Percentiles rank a stretch among this genome's conserved stretches.
These are phyloP conservation scores for Mesochorus sp. DNA, from an alignment of 2,888 invertebrate genomes.

Conservation along the genomic window DNA sequence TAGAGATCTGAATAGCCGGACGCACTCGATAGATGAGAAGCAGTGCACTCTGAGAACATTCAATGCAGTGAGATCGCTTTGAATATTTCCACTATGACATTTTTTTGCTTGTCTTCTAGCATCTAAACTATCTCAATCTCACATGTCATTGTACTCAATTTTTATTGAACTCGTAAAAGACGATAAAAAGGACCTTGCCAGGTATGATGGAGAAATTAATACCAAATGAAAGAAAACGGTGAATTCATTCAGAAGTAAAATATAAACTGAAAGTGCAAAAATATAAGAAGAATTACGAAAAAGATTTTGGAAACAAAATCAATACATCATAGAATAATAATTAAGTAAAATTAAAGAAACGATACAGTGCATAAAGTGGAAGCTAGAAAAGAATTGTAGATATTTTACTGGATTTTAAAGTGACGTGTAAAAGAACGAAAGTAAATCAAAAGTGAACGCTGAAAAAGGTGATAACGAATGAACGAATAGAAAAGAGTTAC, in stretches of 20 bases:
- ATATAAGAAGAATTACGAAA: neutral
- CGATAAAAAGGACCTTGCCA: conserved; percentile 70
- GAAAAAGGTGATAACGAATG: neutral
- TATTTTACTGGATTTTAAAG: neutral
- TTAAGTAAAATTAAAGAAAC: neutral
- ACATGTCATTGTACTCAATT: conserved; percentile 62
- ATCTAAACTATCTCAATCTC: too few relatives aligned
- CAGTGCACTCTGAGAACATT: conserved; percentile 23
- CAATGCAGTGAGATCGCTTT: neutral
- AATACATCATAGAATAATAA: neutral
- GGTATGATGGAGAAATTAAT: conserved; percentile 65
- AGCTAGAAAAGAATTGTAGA: neutral
- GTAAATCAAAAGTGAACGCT: neutral
- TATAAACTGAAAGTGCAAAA: neutral
- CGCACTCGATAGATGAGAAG: conserved; percentile 21
- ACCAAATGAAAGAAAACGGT: neutral
- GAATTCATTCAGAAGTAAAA: neutral
- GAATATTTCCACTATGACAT: conserved; percentile 65
- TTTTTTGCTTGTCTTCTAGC: conserved; percentile 3
- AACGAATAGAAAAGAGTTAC: neutral
- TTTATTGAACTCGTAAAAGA: too few relatives aligned
- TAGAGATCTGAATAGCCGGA: conserved; percentile 1
- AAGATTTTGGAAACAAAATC: neutral
- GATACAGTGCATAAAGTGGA: neutral
- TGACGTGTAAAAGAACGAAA: neutral